These are phyloP conservation scores for Caenorhabditis drosophilae DNA, from an alignment of 2,888 invertebrate species.

Conservation along the genomic window DNA sequence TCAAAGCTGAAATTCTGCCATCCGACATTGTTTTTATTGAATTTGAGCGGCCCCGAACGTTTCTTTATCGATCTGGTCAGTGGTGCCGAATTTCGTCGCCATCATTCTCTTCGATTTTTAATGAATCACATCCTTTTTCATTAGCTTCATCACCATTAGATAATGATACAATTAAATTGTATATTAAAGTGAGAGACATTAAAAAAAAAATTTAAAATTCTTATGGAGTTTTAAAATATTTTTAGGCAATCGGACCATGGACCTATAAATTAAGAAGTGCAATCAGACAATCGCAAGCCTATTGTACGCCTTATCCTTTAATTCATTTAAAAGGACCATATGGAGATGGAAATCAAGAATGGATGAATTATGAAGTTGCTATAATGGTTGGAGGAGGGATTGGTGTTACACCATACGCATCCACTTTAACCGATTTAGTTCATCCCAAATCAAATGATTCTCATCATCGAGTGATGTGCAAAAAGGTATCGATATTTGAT, in stretches of 20 bases:
- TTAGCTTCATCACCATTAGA: conserved; percentile 94
- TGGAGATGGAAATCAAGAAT: conserved; percentile 88
- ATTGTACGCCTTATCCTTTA: conserved; percentile 54
- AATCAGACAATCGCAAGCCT: conserved; percentile 53
- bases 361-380: conserved; percentile 88
- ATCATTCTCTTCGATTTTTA: conserved; percentile 82
- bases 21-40: conserved; percentile 79
- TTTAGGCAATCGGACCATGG: conserved; percentile 80
- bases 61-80: conserved; percentile 78
- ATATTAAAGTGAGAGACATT: conserved; percentile 90
- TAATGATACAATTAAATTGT: conserved; percentile 89
- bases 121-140: conserved; percentile 92
- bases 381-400: conserved; percentile 97
- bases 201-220: too few species aligned
- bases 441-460: conserved; percentile 83
- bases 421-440: conserved; percentile 89
- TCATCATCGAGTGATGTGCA: conserved; percentile 86
- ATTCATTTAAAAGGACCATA: conserved; percentile 87
- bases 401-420: conserved; percentile 95
- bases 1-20: conserved; percentile 89
- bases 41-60: conserved; percentile 91
- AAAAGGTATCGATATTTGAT: conserved; percentile 77
- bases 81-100: conserved; percentile 86
- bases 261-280: conserved; percentile 87
- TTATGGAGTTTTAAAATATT: background rate